phyloP scores from a whole-genome alignment of 1,140 invertebrate genomes.

The Zophobas morio region DNA sequence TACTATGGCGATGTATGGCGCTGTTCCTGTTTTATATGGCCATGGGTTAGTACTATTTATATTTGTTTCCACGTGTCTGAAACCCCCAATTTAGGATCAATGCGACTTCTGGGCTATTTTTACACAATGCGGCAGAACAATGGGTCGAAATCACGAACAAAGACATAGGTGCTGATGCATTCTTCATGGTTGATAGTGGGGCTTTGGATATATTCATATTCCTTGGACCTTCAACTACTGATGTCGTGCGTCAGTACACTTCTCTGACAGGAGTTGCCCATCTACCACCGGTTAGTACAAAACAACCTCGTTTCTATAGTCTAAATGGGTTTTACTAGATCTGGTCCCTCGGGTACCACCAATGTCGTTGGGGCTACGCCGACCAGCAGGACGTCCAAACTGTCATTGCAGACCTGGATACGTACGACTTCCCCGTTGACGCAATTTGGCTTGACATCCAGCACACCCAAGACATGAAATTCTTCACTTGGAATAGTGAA shows the following conservation, averaged over 20 bases:
- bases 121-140: conserved; percentile 97
- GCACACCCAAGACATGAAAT: conserved; percentile 96
- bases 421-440: conserved; percentile 93
- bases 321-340: conserved; percentile 72
- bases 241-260: conserved; percentile 91
- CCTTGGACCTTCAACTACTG: conserved; percentile 87
- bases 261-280: conserved; percentile 84
- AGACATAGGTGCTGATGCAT: conserved; percentile 73
- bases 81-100: conserved; percentile 86
- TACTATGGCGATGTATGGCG: conserved; percentile 96
- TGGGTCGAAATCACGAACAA: conserved; percentile 94
- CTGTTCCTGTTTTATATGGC: conserved; percentile 92
- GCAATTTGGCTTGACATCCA: conserved; percentile 99
- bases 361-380: conserved; percentile 98
- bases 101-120: conserved; percentile 92
- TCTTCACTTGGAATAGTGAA: conserved; percentile 94
- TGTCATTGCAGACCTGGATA: conserved; percentile 87
- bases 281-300: conserved; percentile 72
- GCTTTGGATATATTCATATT: conserved; percentile 93
- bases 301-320: conserved; percentile 68
- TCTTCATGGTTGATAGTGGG: conserved; percentile 94
- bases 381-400: conserved; percentile 92
- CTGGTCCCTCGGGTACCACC: conserved; percentile 90
- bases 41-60: conserved; percentile 78
- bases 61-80: neutral